These are phyloP conservation scores for Smittia aterrima DNA, from an alignment of 2,888 invertebrate genomes.

Conservation along the genomic window DNA sequence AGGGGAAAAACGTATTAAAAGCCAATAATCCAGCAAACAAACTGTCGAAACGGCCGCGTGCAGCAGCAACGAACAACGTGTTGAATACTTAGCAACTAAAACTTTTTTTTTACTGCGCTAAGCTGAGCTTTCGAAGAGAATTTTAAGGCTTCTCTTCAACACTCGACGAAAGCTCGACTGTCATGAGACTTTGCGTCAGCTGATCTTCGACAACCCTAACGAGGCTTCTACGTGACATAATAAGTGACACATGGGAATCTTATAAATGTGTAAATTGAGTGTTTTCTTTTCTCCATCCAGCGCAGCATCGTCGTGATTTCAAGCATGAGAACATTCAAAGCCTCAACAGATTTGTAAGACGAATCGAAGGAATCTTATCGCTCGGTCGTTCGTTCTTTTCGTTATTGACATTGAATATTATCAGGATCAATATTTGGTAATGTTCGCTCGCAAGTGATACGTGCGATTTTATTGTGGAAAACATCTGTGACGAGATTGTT, in stretches of 20 bases:
- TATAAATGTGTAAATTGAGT: constrained; percentile 17
- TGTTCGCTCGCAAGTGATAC: background rate
- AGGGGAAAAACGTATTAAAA: background rate
- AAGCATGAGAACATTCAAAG: background rate
- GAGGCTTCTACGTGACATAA: background rate
- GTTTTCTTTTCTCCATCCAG: background rate
- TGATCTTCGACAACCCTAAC: background rate
- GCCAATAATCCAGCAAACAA: constrained; percentile 3
- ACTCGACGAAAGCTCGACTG: too few species aligned
- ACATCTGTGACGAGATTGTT: too few species aligned
- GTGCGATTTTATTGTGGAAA: background rate
- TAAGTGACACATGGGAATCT: background rate
- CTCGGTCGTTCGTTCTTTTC: background rate
- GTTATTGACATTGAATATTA: constrained; percentile 29
- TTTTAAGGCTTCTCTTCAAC: background rate
- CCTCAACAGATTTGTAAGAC: background rate
- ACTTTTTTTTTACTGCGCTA: background rate
- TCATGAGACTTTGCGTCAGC: too few species aligned
- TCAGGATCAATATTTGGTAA: constrained; percentile 23
- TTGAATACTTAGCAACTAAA: background rate
- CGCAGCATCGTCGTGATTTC: background rate
- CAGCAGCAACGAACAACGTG: background rate
- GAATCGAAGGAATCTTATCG: background rate
- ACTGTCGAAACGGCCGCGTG: background rate
- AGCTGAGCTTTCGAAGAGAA: background rate